These are phyloP conservation scores for Diplosoma virens DNA, from an alignment of 23 tunicate genomes.

Conservation along the genomic window DNA sequence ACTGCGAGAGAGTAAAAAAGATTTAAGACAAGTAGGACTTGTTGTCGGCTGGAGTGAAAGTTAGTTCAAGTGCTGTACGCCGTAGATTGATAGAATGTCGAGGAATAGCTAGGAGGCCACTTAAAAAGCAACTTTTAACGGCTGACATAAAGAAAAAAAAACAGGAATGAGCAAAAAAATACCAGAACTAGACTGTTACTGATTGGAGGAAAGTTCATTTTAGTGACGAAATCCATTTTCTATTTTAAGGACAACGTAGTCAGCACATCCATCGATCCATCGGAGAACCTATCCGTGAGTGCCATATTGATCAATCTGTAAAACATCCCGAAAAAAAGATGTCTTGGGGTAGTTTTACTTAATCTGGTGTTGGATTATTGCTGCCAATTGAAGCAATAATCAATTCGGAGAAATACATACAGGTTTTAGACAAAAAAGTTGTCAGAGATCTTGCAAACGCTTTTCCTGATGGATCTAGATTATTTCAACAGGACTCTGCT, in stretches of 20 bases:
- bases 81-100: slow-evolving; percentile 1
- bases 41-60: too few relatives aligned
- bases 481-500: slow-evolving; percentile 13
- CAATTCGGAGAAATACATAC: slow-evolving; percentile 1
- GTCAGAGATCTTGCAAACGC: slow-evolving; percentile 11
- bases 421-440: slow-evolving; percentile 11
- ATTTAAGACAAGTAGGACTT: too few relatives aligned
- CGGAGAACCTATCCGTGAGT: slow-evolving; percentile 16
- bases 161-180: neutral
- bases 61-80: neutral
- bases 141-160: neutral
- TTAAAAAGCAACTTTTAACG: slow-evolving; percentile 6
- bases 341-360: slow-evolving; percentile 22
- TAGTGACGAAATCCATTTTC: slow-evolving; percentile 16
- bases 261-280: slow-evolving; percentile 14
- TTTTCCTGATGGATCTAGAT: slow-evolving; percentile 11
- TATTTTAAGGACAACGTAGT: slow-evolving; percentile 8
- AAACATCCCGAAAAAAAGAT: slow-evolving; percentile 8
- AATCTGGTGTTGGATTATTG: neutral
- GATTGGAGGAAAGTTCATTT: slow-evolving; percentile 20
- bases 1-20: too few relatives aligned
- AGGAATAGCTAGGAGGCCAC: neutral
- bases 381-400: slow-evolving; percentile 15
- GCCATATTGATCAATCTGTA: slow-evolving; percentile 15
- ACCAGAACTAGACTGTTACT: slow-evolving; percentile 1